Percentiles rank a stretch among this genome's conserved stretches.
Evolutionary conservation across 2,113 vertebrate genomes (phyloP).

Genomic region (Chrysemys picta): DNA sequence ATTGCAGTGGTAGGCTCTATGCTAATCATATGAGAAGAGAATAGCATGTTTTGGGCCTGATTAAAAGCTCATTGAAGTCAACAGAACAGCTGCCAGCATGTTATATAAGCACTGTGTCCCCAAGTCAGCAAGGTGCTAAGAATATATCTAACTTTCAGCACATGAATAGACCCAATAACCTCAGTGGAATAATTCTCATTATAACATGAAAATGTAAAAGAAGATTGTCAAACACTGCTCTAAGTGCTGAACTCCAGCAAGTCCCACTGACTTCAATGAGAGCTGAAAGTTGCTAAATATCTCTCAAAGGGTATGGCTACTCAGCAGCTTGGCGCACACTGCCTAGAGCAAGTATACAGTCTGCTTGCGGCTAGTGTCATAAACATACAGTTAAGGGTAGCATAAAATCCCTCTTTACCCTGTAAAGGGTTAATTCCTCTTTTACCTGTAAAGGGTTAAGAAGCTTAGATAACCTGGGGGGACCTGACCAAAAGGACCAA

Average conservation of each 20-base stretch:
- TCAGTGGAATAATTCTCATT: not conserved
- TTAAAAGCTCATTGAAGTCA: not conserved
- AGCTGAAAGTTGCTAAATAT: not conserved
- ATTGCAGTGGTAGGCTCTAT: not conserved
- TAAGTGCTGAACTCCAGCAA: not conserved
- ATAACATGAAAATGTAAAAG: not conserved
- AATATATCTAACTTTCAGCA: not conserved
- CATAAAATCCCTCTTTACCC: too few relatives aligned
- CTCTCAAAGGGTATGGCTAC: not conserved
- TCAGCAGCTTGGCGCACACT: not conserved
- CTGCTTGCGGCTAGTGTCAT: too few relatives aligned
- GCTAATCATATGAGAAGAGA: not conserved
- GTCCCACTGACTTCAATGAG: not conserved
- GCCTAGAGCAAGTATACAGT: not conserved
- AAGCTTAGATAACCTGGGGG: too few relatives aligned
- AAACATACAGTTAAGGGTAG: too few relatives aligned
- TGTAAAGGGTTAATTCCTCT: too few relatives aligned
- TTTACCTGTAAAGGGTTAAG: too few relatives aligned
- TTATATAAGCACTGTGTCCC: not conserved
- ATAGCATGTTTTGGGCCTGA: not conserved
- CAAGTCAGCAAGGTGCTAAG: not conserved
- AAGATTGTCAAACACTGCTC: not conserved
- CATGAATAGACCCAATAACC: not conserved
- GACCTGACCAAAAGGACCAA: too few relatives aligned
- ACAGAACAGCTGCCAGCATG: not conserved